Base-by-base conservation (phyloP, 2,888 invertebrate genomes). In the Tenthredo amoena region DNA sequence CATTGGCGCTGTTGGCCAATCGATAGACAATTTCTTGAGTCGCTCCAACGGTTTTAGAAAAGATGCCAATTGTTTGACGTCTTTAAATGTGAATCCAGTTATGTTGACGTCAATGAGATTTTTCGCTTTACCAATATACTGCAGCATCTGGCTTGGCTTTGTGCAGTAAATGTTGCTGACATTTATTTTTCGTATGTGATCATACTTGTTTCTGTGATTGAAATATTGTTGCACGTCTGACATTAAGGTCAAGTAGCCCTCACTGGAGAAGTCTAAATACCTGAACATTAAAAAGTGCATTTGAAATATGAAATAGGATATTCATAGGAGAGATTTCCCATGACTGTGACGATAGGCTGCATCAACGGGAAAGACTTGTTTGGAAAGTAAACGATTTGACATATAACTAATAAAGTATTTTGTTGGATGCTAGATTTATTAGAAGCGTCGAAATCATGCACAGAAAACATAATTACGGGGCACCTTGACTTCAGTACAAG, bases 181-280 rank as follows among this genome's bases (percentile, higher is more conserved):
- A 68, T 83, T 83, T 47, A 83, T 18, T n/a, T 43, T 18, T 2
- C 34, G 82, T 31, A 83, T 83, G 7, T 68, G 31, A 7, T 47
- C 43, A 31, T 83, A 43, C 37, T 43, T 83, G 31, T 4, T 83
- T 47, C 68, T 68, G 37, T 43, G 26, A 21, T 40, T 83, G 9
- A 83, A 83, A 83, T 83, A 83, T 47, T 68, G 10, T 68, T 68
- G 82, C 26, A 83, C 43, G 12, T 83, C 82, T 47, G 65, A 40
- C 31, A 83, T 31, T 31, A n/a, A 47, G 26, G 82, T 83, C 43
- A 83, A 26, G 31, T 68, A 83, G 21, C 82, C 82, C 5, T 83
- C 43, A 34, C 18, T 21, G 21, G 82, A 83, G 31, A 83, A 83
- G 34, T 83, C 82, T 58, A 83, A 68, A 47, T 26, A 12, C 31